Evolutionary conservation across 2,797 vertebrate genomes (phyloP).

Genomic region (Sebastes diploproa): DNA sequence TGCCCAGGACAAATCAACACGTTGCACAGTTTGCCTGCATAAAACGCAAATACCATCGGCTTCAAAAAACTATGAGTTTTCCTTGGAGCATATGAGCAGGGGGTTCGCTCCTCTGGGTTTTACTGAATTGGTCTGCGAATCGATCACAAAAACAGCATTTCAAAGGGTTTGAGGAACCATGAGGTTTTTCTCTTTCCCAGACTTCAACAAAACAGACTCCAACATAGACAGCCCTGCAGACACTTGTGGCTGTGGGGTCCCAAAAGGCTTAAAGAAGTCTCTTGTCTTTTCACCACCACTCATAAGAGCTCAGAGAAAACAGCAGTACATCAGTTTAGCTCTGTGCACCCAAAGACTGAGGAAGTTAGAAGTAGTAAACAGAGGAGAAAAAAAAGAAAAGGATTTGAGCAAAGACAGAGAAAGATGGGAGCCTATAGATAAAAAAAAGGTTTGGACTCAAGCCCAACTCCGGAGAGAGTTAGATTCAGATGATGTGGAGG

Average conservation of each 20-base stretch:
- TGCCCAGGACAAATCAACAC: slow-evolving; percentile 73
- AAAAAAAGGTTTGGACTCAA: slow-evolving; percentile 21
- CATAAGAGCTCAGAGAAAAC: slow-evolving; percentile 46
- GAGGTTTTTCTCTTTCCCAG: slow-evolving; percentile 62
- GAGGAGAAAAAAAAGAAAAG: background rate
- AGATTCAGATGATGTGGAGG: slow-evolving; percentile 24
- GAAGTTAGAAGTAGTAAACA: slow-evolving; percentile 36
- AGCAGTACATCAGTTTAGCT: slow-evolving; percentile 32
- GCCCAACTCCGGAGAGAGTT: slow-evolving; percentile 22
- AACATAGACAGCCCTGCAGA: slow-evolving; percentile 74
- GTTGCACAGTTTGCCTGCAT: slow-evolving; percentile 63
- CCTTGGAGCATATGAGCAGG: slow-evolving; percentile 69
- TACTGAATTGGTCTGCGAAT: slow-evolving; percentile 65
- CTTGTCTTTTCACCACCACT: slow-evolving; percentile 50
- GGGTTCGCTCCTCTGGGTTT: slow-evolving; percentile 66
- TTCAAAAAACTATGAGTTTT: slow-evolving; percentile 65
- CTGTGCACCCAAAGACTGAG: slow-evolving; percentile 12
- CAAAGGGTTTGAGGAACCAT: slow-evolving; percentile 70
- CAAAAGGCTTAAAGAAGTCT: slow-evolving; percentile 58
- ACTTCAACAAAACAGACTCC: slow-evolving; percentile 66
- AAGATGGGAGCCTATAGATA: slow-evolving; percentile 10
- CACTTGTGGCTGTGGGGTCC: slow-evolving; percentile 64
- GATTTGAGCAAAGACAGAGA: slow-evolving; percentile 16
- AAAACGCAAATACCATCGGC: slow-evolving; percentile 67
- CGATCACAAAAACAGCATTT: slow-evolving; percentile 74